Base-by-base conservation (phyloP, 1,140 invertebrate species). In the Orchestia grillus region DNA sequence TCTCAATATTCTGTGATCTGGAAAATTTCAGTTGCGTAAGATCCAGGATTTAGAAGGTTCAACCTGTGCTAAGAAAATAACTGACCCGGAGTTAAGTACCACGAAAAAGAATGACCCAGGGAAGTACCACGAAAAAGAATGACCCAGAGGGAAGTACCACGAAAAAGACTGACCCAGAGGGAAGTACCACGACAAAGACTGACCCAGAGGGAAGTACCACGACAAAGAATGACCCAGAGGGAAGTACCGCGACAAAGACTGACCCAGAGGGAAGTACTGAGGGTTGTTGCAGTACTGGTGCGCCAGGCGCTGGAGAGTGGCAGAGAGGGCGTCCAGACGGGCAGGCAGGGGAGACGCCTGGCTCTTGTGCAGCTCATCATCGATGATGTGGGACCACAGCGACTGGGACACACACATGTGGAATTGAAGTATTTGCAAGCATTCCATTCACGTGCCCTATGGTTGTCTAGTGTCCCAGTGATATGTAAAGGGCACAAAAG, bases 251-350 rank as follows among this genome's bases (percentile, higher is more conserved):
- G 36, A 8, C 11, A 8, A 90, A 57, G 44, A 91, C 96, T 97
- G 97, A 98, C 98, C 97, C 94, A 98, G 90, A 62, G 98, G 98
- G 96, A 98, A 98, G 97, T 98, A 98, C 96, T 97, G 97, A 44
- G n/a, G n/a, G n/a, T n/a, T n/a, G n/a, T n/a, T n/a, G n/a, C n/a
- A 96, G 96, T 98, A 98, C 36, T 97, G 96, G 96, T 97, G 97
- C n/a, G 97, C 97, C 57, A 98, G 97, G 15, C 97, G 96, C 96
- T 97, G 97, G 15, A 98, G 96, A 97, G 97, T 97, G 88, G 97
- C 97, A 41, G 97, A 97, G 23, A 98, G 97, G 87, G 97, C 97
- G 95, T 97, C 97, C 45, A 96, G 97, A 97, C 96, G 97, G 42
- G 94, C 88, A 96, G 95, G 96, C 96, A 96, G 96, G 96, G 96